Conservation (phyloP, 2,888 invertebrate species). For the Cremastobaeus sp. region DNA sequence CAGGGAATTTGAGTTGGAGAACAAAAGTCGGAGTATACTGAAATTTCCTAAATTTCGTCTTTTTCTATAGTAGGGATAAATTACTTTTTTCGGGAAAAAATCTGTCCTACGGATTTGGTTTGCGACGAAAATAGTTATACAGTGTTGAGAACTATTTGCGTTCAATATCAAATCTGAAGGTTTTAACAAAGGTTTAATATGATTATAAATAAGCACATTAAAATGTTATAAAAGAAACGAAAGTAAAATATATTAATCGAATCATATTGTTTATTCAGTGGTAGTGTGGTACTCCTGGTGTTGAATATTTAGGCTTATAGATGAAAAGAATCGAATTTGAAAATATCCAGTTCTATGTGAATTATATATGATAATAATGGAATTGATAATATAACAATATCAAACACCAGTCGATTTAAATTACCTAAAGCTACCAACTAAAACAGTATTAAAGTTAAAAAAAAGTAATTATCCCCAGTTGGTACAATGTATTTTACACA, state of each 20-base stretch:
- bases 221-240: neutral
- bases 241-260: no score
- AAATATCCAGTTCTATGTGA: no score
- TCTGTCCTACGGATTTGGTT: neutral
- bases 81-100: constrained; percentile 37
- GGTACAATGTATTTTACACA: no score
- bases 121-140: neutral
- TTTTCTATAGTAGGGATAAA: constrained; percentile 45
- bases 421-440: neutral
- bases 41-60: constrained; percentile 42
- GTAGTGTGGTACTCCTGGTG: neutral
- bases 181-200: neutral
- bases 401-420: constrained; percentile 5
- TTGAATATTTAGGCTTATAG: no score
- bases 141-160: no score
- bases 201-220: neutral
- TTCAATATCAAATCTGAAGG: neutral
- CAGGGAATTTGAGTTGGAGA: constrained; percentile 34
- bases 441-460: no score
- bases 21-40: no score
- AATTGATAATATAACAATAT: neutral
- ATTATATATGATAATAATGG: no score
- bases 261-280: no score
- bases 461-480: constrained; percentile 44
- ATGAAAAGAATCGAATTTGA: no score